These are phyloP conservation scores for Sebastiscus albofasciatus DNA, from an alignment of 2,797 vertebrate species.

Conservation along the genomic window DNA sequence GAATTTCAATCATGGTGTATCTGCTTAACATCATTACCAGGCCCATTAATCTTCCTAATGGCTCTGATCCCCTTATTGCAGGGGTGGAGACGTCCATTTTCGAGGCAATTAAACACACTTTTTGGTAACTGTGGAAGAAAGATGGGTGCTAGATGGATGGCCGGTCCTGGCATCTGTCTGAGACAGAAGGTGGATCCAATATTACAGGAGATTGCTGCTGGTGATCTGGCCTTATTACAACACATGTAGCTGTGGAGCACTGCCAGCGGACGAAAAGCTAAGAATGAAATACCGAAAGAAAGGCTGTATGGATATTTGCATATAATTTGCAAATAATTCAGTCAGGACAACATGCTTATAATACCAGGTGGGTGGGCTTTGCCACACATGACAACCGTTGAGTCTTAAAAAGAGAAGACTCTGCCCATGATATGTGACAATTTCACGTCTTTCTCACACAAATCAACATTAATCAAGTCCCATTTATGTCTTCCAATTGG, in stretches of 20 bases:
- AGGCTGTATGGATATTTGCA: constrained; percentile 23
- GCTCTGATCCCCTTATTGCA: constrained; percentile 75
- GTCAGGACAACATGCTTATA: constrained; percentile 3
- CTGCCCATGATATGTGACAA: not conserved
- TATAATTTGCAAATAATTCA: constrained; percentile 15
- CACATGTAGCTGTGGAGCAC: constrained; percentile 19
- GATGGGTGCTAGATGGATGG: constrained; percentile 33
- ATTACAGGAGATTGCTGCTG: constrained; percentile 30
- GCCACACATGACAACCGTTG: not conserved
- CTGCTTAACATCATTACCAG: constrained; percentile 83
- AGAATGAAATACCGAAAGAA: constrained; percentile 12
- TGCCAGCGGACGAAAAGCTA: constrained; percentile 22
- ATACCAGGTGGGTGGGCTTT: constrained; percentile 20
- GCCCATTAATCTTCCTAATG: constrained; percentile 83
- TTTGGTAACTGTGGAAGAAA: constrained; percentile 54
- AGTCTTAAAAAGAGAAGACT: not conserved
- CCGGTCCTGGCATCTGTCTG: constrained; percentile 39
- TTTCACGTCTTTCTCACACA: not conserved
- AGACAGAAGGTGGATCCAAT: constrained; percentile 42
- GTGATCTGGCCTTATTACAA: constrained; percentile 42
- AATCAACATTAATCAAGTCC: constrained; percentile 2
- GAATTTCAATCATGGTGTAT: constrained; percentile 77
- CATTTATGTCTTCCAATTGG: not conserved
- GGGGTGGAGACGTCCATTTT: constrained; percentile 80
- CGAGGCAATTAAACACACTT: constrained; percentile 77